A percentile compares a stretch with the other conserved stretches of the same genome.
Evolutionary conservation across 2,888 invertebrate species (phyloP).

Genomic region (Fragum sueziense): DNA sequence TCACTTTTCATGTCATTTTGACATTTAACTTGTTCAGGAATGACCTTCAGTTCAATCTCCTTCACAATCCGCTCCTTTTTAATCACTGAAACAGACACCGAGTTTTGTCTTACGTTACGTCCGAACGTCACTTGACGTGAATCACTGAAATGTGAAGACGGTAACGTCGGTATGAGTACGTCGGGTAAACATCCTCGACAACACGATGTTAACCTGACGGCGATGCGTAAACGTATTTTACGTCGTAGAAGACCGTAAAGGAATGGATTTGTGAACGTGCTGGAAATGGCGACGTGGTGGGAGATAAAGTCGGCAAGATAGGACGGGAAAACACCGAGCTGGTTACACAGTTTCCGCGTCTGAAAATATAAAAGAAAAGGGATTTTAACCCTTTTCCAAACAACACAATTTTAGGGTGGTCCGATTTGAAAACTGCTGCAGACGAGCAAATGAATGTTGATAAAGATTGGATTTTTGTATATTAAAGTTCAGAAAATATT

Average conservation of each 20-base stretch:
- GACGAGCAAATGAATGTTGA: too few species aligned
- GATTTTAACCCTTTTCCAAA: too few species aligned
- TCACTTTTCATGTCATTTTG: neutral
- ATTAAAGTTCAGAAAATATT: too few species aligned
- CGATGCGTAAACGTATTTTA: constrained; percentile 47
- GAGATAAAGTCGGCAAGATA: constrained; percentile 50
- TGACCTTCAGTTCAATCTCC: neutral
- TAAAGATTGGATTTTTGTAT: too few species aligned
- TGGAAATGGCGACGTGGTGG: constrained; percentile 42
- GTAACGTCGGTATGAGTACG: neutral
- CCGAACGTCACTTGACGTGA: constrained; percentile 6
- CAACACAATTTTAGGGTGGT: too few species aligned
- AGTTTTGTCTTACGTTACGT: neutral
- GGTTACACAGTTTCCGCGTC: constrained; percentile 48
- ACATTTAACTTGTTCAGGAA: neutral
- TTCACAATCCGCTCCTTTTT: neutral
- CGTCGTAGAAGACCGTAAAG: constrained; percentile 60
- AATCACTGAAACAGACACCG: neutral
- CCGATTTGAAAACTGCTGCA: too few species aligned
- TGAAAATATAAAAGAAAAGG: constrained; percentile 36
- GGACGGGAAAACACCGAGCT: constrained; percentile 27
- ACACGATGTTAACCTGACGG: constrained; percentile 15
- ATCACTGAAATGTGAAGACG: constrained; percentile 3
- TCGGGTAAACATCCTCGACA: constrained; percentile 13
- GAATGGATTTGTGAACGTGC: constrained; percentile 59